These are phyloP conservation scores for Furcula furcula DNA, from an alignment of 2,888 invertebrate genomes.

Conservation along the genomic window DNA sequence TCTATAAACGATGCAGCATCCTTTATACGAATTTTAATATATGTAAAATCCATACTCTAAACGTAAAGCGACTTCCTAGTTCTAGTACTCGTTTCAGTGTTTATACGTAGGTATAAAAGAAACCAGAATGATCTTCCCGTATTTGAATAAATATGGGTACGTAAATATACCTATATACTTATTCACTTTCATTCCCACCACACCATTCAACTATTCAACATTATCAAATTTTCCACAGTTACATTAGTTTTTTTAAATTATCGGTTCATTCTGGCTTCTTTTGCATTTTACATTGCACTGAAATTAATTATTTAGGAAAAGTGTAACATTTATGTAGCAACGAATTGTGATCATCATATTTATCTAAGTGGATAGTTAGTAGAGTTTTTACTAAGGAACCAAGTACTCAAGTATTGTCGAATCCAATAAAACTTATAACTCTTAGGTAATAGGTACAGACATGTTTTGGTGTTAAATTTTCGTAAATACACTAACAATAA, in stretches of 20 bases:
- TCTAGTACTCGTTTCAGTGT: background rate
- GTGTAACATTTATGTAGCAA: slow-evolving; percentile 21
- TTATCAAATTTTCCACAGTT: too few species aligned
- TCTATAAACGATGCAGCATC: background rate
- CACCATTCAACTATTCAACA: too few species aligned
- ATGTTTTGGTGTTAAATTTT: slow-evolving; percentile 25
- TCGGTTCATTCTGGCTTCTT: background rate
- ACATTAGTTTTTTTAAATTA: too few species aligned
- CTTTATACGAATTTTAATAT: background rate
- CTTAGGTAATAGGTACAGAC: too few species aligned
- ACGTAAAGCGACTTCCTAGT: background rate
- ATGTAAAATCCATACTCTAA: background rate
- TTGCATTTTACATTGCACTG: background rate
- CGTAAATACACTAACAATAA: slow-evolving; percentile 25
- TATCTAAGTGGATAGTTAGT: background rate
- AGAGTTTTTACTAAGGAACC: background rate
- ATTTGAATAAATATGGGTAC: too few species aligned
- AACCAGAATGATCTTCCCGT: background rate
- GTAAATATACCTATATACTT: too few species aligned
- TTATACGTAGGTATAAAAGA: background rate
- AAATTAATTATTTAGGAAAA: slow-evolving; percentile 6
- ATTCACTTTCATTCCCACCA: too few species aligned
- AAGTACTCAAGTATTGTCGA: slow-evolving; percentile 25
- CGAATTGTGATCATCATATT: slow-evolving; percentile 20
- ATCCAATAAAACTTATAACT: slow-evolving; percentile 28